phyloP scores from a whole-genome alignment of 1,140 invertebrate genomes.

The Hylaeus anthracinus region DNA sequence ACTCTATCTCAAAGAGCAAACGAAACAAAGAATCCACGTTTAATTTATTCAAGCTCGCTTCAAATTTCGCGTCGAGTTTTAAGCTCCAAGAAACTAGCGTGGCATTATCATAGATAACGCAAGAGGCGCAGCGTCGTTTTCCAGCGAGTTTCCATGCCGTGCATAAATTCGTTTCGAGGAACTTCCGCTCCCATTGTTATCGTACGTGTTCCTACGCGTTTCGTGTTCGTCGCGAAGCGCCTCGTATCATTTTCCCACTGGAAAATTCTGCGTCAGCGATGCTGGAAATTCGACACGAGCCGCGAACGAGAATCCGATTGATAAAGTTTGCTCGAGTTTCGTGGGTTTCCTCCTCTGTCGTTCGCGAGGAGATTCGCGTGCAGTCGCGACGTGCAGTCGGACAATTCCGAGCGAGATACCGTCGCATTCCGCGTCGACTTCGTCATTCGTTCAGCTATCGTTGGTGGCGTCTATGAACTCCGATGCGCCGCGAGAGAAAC shows the following conservation, averaged over 20 bases:
- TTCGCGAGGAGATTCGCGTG: constrained; percentile 40
- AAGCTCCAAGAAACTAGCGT: neutral
- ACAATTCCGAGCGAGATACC: constrained; percentile 74
- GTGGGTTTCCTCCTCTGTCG: constrained; percentile 30
- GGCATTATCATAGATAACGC: constrained; percentile 10
- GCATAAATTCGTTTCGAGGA: constrained; percentile 10
- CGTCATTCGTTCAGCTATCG: constrained; percentile 66
- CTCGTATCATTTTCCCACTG: neutral
- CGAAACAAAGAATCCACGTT: no score
- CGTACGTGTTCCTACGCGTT: neutral
- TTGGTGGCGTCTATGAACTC: constrained; percentile 16
- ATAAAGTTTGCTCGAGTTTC: constrained; percentile 41
- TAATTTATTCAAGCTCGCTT: no score
- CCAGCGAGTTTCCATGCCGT: constrained; percentile 6
- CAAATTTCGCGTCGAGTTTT: no score
- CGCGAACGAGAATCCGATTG: constrained; percentile 28
- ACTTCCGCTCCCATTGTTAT: constrained; percentile 40
- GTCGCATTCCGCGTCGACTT: constrained; percentile 72
- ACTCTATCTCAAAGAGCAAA: no score
- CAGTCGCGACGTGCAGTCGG: constrained; percentile 33
- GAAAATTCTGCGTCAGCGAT: neutral
- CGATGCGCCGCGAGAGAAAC: neutral
- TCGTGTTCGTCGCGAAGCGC: neutral
- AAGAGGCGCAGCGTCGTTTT: neutral
- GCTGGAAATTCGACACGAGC: constrained; percentile 31